Conservation (phyloP, 2,888 invertebrate species). For the Acrobasis suavella region DNA sequence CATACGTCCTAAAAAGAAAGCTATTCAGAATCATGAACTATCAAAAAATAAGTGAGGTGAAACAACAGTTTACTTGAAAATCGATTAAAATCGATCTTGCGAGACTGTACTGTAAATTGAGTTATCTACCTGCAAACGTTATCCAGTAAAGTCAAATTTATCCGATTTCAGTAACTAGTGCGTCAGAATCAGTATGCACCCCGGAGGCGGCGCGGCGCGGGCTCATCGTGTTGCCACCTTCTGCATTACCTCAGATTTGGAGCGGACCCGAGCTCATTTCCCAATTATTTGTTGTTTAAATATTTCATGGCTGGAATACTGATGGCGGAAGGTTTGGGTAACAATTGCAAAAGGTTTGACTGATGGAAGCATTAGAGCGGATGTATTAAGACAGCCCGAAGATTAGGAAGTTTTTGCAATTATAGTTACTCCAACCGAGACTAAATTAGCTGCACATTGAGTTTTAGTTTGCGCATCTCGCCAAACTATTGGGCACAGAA, state of each 20-base stretch:
- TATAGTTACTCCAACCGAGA: too few relatives aligned
- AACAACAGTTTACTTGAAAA: too few relatives aligned
- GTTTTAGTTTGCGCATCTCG: not conserved
- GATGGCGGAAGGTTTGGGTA: not conserved
- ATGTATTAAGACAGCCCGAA: too few relatives aligned
- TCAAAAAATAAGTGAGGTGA: too few relatives aligned
- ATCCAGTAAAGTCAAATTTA: slow-evolving; percentile 31
- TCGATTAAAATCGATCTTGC: too few relatives aligned
- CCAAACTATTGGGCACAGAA: too few relatives aligned
- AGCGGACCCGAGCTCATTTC: slow-evolving; percentile 4
- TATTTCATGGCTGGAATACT: not conserved
- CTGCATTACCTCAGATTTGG: slow-evolving; percentile 37
- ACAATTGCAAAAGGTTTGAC: not conserved
- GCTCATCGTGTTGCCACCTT: slow-evolving; percentile 52
- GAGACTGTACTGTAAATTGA: not conserved
- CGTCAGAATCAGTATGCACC: slow-evolving; percentile 50
- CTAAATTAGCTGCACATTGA: too few relatives aligned
- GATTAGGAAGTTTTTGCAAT: too few relatives aligned
- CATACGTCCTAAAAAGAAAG: too few relatives aligned
- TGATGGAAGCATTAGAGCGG: too few relatives aligned
- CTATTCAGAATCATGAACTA: too few relatives aligned
- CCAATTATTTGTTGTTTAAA: slow-evolving; percentile 16
- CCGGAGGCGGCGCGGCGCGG: slow-evolving; percentile 29
- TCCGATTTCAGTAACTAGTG: slow-evolving; percentile 13
- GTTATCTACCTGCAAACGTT: not conserved